Evolutionary conservation across 1,140 invertebrate genomes (phyloP).

Genomic region (Drosophila hydei): DNA sequence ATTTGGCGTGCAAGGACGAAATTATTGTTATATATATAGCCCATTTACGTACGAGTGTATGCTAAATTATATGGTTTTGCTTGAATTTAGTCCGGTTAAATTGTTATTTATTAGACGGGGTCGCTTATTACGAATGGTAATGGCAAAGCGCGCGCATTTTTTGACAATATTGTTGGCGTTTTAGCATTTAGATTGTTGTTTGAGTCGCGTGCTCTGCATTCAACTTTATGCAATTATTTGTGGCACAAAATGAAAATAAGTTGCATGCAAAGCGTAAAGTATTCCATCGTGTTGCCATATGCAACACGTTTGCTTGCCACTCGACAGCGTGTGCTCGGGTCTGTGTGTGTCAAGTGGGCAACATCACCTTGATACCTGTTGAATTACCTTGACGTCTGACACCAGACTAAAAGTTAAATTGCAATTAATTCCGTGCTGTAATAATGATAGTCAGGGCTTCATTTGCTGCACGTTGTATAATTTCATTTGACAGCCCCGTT

Average conservation of each 20-base stretch:
- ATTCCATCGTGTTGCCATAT: constrained; percentile 49
- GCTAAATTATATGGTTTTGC: constrained; percentile 70
- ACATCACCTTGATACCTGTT: constrained; percentile 76
- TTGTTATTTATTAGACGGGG: constrained; percentile 59
- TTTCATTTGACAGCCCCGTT: constrained; percentile 50
- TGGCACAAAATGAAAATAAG: constrained; percentile 61
- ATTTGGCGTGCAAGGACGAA: constrained; percentile 55
- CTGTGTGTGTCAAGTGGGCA: constrained; percentile 52
- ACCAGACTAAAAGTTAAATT: constrained; percentile 32
- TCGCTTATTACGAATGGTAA: constrained; percentile 27
- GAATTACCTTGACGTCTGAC: constrained; percentile 50
- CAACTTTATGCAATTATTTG: constrained; percentile 72
- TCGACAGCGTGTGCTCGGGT: neutral
- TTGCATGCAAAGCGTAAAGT: constrained; percentile 55
- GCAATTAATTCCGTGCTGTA: constrained; percentile 70
- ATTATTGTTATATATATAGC: constrained; percentile 41
- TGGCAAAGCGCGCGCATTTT: constrained; percentile 47
- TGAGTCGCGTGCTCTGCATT: constrained; percentile 49
- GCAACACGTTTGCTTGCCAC: constrained; percentile 69
- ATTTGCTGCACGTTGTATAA: constrained; percentile 22
- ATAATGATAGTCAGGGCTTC: constrained; percentile 51
- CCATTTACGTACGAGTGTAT: neutral
- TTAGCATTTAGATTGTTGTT: constrained; percentile 37
- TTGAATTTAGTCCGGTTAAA: constrained; percentile 66
- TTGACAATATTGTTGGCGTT: constrained; percentile 58